phyloP scores from a whole-genome alignment of 2,888 invertebrate genomes.

The Ditula angustiorana region DNA sequence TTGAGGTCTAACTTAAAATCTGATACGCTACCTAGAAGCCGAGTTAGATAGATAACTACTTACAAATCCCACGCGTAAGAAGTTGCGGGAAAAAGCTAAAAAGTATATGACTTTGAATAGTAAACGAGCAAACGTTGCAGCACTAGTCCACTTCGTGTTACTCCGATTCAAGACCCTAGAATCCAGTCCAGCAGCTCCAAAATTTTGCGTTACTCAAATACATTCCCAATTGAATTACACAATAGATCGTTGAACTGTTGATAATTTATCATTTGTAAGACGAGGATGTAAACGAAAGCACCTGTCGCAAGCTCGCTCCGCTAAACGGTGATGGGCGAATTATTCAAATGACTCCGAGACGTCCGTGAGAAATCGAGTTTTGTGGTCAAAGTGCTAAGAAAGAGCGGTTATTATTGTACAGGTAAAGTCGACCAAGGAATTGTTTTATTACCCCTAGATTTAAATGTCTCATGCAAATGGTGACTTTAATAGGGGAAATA shows the following conservation, averaged over 20 bases:
- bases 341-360: constrained; percentile 32
- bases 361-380: constrained; percentile 31
- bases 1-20: too few relatives aligned
- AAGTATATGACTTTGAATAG: too few relatives aligned
- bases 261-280: constrained; percentile 23
- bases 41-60: too few relatives aligned
- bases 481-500: too few relatives aligned
- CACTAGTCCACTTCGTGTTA: too few relatives aligned
- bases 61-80: too few relatives aligned
- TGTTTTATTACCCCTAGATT: too few relatives aligned
- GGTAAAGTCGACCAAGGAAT: neutral
- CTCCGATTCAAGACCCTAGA: neutral
- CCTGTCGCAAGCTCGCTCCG: constrained; percentile 27
- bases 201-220: neutral
- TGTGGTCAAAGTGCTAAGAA: constrained; percentile 10
- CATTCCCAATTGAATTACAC: constrained; percentile 3
- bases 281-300: constrained; percentile 28
- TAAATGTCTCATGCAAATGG: too few relatives aligned
- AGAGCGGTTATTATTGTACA: neutral
- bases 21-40: too few relatives aligned
- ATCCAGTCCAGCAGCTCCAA: neutral
- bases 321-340: constrained; percentile 32
- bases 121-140: too few relatives aligned
- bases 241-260: constrained; percentile 9
- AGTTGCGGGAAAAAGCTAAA: too few relatives aligned